A percentile compares a stretch with the other conserved stretches of the same genome.
These are phyloP conservation scores for Oophaga pumilio DNA, from an alignment of 2,113 vertebrate genomes.

Conservation along the genomic window DNA sequence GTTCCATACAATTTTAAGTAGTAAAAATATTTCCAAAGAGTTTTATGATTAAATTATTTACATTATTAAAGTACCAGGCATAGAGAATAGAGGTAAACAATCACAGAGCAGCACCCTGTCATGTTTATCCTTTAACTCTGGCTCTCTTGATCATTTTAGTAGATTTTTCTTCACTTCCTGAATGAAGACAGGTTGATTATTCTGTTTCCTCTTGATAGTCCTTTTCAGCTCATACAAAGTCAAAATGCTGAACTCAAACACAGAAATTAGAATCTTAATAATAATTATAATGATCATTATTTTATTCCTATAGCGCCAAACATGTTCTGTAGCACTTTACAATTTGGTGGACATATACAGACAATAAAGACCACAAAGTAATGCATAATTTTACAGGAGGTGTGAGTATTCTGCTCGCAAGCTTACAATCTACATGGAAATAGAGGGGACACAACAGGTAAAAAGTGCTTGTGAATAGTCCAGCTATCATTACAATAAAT, in stretches of 20 bases:
- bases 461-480: too few species aligned
- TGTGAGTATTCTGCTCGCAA: too few species aligned
- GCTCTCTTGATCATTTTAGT: background rate
- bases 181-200: background rate
- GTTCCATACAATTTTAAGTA: background rate
- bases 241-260: background rate
- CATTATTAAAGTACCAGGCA: background rate
- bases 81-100: background rate
- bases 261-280: slow-evolving; percentile 13
- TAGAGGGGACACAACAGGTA: too few species aligned
- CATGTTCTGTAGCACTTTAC: too few species aligned
- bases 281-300: too few species aligned
- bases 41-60: background rate
- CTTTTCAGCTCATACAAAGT: background rate
- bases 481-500: too few species aligned
- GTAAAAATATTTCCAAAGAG: background rate
- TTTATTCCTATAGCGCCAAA: too few species aligned
- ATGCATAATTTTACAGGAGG: too few species aligned
- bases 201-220: background rate
- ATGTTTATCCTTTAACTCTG: background rate
- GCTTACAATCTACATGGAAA: too few species aligned
- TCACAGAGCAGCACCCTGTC: background rate
- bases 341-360: too few species aligned
- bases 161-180: background rate
- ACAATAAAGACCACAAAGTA: too few species aligned